These are phyloP conservation scores for Galbula dea DNA, from an alignment of 2,113 vertebrate genomes.

Conservation along the genomic window DNA sequence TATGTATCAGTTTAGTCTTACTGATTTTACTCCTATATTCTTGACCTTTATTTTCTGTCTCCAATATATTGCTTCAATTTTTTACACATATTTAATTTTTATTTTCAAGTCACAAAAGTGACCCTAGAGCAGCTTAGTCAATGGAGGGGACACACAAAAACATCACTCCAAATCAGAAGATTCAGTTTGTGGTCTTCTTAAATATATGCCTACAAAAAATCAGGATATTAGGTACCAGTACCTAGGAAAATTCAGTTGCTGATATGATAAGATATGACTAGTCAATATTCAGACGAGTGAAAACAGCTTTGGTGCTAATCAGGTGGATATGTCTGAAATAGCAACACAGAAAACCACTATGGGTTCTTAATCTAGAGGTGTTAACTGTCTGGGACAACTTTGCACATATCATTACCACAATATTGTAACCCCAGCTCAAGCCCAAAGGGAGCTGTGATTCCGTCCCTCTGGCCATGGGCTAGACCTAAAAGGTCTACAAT, in stretches of 20 bases:
- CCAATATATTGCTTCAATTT: not conserved
- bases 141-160: not conserved
- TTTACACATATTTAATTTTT: not conserved
- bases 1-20: not conserved
- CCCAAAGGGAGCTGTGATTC: not conserved
- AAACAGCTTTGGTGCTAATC: not conserved
- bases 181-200: not conserved
- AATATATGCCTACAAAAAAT: not conserved
- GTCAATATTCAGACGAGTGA: not conserved
- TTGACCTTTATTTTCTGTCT: not conserved
- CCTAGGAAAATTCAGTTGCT: not conserved
- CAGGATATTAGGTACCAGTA: not conserved
- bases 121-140: not conserved
- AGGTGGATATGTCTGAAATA: not conserved
- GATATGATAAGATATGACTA: not conserved
- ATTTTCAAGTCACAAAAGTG: not conserved
- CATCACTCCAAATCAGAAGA: not conserved
- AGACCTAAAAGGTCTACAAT: not conserved
- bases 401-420: not conserved
- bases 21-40: not conserved
- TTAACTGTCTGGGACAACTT: not conserved
- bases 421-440: not conserved
- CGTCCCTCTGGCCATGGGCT: not conserved
- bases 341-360: not conserved
- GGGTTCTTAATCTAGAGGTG: not conserved